Evolutionary conservation across 64 coral and sea anemone genomes (phyloP).

Genomic region (Pocillopora verrucosa): DNA sequence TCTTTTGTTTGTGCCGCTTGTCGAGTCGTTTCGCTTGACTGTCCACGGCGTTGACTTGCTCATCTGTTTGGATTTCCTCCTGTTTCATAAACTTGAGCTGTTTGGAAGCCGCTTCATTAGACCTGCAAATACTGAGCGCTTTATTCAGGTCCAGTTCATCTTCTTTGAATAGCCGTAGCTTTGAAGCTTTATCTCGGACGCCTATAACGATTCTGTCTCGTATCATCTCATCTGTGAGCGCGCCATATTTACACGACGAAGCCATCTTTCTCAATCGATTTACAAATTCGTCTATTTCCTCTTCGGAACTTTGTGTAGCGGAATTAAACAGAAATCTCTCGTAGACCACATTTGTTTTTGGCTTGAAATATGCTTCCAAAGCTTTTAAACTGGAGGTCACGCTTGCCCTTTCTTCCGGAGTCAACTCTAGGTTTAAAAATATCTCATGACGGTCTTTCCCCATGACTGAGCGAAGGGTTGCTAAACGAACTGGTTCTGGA

Average conservation of each 20-base stretch:
- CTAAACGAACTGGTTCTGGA: no score
- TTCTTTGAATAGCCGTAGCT: neutral
- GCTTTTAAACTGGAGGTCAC: no score
- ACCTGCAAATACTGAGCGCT: slow-evolving; percentile 41
- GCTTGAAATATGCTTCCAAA: slow-evolving; percentile 41
- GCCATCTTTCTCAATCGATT: slow-evolving; percentile 38
- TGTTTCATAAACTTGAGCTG: slow-evolving; percentile 39
- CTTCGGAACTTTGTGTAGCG: slow-evolving; percentile 2
- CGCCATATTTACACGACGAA: neutral
- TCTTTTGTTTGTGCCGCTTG: neutral
- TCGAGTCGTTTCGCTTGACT: neutral
- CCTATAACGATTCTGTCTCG: slow-evolving; percentile 28
- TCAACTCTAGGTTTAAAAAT: no score
- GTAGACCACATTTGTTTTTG: slow-evolving; percentile 57
- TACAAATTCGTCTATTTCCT: slow-evolving; percentile 17
- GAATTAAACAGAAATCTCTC: slow-evolving; percentile 48
- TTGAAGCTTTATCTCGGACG: neutral
- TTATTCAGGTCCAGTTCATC: slow-evolving; percentile 33
- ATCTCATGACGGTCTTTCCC: no score
- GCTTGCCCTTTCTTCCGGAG: no score
- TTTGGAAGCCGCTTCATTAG: slow-evolving; percentile 37
- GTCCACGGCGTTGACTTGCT: slow-evolving; percentile 14
- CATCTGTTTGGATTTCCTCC: neutral
- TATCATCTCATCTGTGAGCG: neutral
- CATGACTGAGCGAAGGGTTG: no score